Evolutionary conservation across 2,113 vertebrate genomes (phyloP).

Genomic region (Carlito syrichta): DNA sequence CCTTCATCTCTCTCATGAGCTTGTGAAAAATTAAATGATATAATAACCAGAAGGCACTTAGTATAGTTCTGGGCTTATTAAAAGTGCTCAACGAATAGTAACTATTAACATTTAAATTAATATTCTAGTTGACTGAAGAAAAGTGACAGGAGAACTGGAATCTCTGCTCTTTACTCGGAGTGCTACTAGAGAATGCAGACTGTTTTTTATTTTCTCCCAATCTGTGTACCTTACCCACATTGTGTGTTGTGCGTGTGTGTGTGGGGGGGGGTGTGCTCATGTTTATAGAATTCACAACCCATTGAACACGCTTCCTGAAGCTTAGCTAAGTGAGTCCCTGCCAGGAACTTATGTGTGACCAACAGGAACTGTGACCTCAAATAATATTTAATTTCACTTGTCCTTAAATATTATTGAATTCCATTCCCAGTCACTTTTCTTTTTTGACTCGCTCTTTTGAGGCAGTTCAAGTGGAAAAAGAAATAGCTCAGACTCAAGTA

Average conservation of each 20-base stretch:
- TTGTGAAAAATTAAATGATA: neutral
- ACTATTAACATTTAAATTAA: neutral
- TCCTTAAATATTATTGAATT: slow-evolving; percentile 64
- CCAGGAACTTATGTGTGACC: neutral
- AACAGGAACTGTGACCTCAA: slow-evolving; percentile 43
- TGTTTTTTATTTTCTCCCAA: neutral
- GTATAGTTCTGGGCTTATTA: neutral
- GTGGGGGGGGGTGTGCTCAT: neutral
- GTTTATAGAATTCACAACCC: neutral
- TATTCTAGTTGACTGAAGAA: neutral
- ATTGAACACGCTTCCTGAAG: neutral
- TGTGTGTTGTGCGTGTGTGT: no score
- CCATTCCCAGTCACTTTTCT: slow-evolving; percentile 53
- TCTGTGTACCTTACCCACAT: no score
- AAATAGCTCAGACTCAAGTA: slow-evolving; percentile 43
- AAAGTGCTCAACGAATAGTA: neutral
- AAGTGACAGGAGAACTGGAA: neutral
- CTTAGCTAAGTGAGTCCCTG: slow-evolving; percentile 15
- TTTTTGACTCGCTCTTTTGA: slow-evolving; percentile 44
- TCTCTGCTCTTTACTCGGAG: neutral
- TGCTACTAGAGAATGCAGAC: neutral
- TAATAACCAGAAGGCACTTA: neutral
- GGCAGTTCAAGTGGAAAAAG: slow-evolving; percentile 55
- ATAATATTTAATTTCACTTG: slow-evolving; percentile 60
- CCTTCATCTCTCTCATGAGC: neutral